Base-by-base conservation (phyloP, 2,888 invertebrate genomes). In the Dasypolia templi region DNA sequence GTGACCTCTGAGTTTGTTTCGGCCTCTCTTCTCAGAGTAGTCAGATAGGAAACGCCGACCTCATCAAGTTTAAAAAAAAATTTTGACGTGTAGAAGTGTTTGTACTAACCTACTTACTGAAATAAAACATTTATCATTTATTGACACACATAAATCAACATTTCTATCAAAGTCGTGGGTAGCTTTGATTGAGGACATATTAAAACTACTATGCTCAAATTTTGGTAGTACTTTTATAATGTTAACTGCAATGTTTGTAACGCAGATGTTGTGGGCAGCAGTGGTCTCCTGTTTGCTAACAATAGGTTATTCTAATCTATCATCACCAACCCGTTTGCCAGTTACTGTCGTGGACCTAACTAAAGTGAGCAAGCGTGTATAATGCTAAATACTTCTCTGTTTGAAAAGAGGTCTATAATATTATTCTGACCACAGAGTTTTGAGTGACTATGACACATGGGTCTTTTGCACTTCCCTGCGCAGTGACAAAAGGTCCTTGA, bases 401-500 rank as follows among this genome's bases (percentile, higher is more conserved):
- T n/a, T n/a, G 17, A 61, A 39, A 61, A 39, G 39, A n/a, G 2
- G 19, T 11, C 1, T 17, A 26, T 26, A 26, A n/a, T 39, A 39
- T n/a, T n/a, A 26, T 19, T 26, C 19, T 26, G 42, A 19, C 19
- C 61, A 26, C 42, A 62, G 9, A 39, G 19, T 44, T 62, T 26
- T 44, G 3, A 26, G 6, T 44, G 26, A 26, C 3, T 26, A 26
- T 12, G 14, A 9, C 14, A 39, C 59, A 12, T 29, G 42, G 11
- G 7, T 17, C 51, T 66, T 72, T 51, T 77, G 61, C 44, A 29
- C 17, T 14, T 44, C 2, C 6, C 26, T 22, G 4, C 29, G 17
- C 17, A 51, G 22, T 56, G 72, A 44, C 62, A 29, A 29, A 35
- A 66, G 32, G 35, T 56, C 17, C 51, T 65, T 29, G 61, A 66